A percentile compares a stretch with the other conserved stretches of the same genome.
Conservation (phyloP, 1,140 invertebrate genomes). For the Drosophila dunni region DNA sequence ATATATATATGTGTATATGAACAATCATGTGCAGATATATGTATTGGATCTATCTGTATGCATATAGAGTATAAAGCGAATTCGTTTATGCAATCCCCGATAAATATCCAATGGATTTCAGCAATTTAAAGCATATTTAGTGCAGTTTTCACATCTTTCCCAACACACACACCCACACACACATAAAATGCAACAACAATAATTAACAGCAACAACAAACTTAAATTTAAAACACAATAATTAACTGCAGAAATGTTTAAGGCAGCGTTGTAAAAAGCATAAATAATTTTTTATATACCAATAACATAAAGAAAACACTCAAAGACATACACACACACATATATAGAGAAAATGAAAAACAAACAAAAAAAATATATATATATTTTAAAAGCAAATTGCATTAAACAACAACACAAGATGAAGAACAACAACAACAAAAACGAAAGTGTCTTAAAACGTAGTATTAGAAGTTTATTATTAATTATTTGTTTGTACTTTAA, state of each 20-base stretch:
- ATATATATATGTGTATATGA: no score
- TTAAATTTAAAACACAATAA: conserved; percentile 28
- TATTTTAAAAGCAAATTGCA: conserved; percentile 68
- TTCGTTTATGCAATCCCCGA: conserved; percentile 35
- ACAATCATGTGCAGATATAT: conserved; percentile 25
- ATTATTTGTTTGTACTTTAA: conserved; percentile 81
- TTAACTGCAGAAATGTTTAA: conserved; percentile 51
- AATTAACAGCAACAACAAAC: conserved; percentile 45
- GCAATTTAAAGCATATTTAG: conserved; percentile 56
- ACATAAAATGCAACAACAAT: conserved; percentile 43
- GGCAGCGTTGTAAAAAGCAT: conserved; percentile 64
- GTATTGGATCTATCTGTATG: conserved; percentile 34
- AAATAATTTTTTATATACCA: conserved; percentile 64
- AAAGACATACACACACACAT: conserved; percentile 55
- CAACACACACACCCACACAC: conserved; percentile 10
- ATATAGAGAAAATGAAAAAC: conserved; percentile 36
- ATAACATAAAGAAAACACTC: conserved; percentile 49
- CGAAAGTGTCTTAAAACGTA: conserved; percentile 83
- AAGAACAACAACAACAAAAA: conserved; percentile 79
- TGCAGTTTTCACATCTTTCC: conserved; percentile 51
- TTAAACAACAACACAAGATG: conserved; percentile 75
- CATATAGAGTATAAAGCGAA: conserved; percentile 51
- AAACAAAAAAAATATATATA: conserved; percentile 36
- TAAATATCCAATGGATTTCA: conserved; percentile 32
- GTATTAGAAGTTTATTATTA: conserved; percentile 83